Conservation (phyloP, 2,113 vertebrate species). For the Pseudorasbora parva region DNA sequence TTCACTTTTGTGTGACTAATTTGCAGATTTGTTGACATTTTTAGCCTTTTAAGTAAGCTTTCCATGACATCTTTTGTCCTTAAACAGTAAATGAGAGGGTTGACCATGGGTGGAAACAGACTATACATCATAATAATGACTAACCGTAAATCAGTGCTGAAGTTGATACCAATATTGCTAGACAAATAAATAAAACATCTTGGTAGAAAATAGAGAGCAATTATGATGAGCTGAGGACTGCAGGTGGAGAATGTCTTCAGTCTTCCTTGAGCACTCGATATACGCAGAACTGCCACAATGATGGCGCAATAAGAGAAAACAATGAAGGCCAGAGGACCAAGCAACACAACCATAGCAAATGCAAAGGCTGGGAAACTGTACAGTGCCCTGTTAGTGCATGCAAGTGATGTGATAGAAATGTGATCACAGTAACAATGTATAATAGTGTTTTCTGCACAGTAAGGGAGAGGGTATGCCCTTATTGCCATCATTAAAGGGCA, state of each 20-base stretch:
- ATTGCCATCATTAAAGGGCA: constrained; percentile 48
- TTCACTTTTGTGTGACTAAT: constrained; percentile 28
- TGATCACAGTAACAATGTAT: constrained; percentile 72
- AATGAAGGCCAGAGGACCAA: constrained; percentile 66
- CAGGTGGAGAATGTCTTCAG: constrained; percentile 71
- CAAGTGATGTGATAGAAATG: constrained; percentile 61
- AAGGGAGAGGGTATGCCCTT: constrained; percentile 67
- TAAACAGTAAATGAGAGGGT: constrained; percentile 70
- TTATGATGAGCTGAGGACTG: constrained; percentile 70
- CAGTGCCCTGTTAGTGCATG: constrained; percentile 62
- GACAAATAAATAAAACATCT: constrained; percentile 70
- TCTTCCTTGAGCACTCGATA: constrained; percentile 52
- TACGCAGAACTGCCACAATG: constrained; percentile 56
- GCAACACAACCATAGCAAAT: constrained; percentile 55
- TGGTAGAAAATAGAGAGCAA: constrained; percentile 67
- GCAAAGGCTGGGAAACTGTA: constrained; percentile 58
- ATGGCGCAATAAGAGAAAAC: constrained; percentile 69
- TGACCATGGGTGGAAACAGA: constrained; percentile 67
- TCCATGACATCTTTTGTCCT: constrained; percentile 68
- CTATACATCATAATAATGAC: constrained; percentile 67
- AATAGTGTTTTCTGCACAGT: constrained; percentile 67
- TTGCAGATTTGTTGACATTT: background rate
- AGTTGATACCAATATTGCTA: constrained; percentile 54
- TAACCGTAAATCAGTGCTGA: constrained; percentile 60
- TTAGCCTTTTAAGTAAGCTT: constrained; percentile 56